Evolutionary conservation across 1,140 invertebrate genomes (phyloP).

Genomic region (Platorchestia sp.): DNA sequence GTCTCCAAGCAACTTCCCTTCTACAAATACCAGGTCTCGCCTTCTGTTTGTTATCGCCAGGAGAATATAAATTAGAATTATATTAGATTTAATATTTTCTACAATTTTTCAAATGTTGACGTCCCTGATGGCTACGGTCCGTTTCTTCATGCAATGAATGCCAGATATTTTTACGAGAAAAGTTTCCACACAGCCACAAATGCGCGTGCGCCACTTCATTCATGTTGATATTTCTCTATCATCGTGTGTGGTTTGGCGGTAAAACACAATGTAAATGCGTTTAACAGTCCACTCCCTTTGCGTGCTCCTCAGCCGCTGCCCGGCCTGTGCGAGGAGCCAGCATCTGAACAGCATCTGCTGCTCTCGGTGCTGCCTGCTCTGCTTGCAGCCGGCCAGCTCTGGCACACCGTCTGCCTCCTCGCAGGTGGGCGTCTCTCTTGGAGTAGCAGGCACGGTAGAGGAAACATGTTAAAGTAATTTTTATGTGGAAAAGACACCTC

Average conservation of each 20-base stretch:
- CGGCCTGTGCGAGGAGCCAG: not conserved
- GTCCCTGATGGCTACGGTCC: too few relatives aligned
- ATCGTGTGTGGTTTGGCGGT: not conserved
- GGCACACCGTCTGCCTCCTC: not conserved
- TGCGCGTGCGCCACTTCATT: not conserved
- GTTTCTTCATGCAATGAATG: too few relatives aligned
- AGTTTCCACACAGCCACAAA: not conserved
- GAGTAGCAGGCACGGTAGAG: too few relatives aligned
- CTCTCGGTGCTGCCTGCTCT: not conserved
- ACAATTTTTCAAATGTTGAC: too few relatives aligned
- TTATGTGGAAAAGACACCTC: too few relatives aligned
- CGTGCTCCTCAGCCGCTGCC: not conserved
- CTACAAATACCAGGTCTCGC: slow-evolving; percentile 14
- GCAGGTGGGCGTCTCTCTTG: not conserved
- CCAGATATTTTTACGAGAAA: not conserved
- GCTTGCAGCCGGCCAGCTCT: not conserved
- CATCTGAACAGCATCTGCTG: not conserved
- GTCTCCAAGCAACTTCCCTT: not conserved
- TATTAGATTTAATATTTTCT: not conserved
- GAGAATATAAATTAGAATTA: not conserved
- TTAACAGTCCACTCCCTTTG: not conserved
- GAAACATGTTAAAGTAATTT: too few relatives aligned
- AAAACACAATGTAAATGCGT: not conserved
- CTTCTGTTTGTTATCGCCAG: too few relatives aligned
- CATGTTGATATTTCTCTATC: not conserved